Evolutionary conservation across 1,140 invertebrate genomes (phyloP), one percentile per base, ranked within the genome.

Genomic region (Macrotrachela quadricornifera): DNA sequence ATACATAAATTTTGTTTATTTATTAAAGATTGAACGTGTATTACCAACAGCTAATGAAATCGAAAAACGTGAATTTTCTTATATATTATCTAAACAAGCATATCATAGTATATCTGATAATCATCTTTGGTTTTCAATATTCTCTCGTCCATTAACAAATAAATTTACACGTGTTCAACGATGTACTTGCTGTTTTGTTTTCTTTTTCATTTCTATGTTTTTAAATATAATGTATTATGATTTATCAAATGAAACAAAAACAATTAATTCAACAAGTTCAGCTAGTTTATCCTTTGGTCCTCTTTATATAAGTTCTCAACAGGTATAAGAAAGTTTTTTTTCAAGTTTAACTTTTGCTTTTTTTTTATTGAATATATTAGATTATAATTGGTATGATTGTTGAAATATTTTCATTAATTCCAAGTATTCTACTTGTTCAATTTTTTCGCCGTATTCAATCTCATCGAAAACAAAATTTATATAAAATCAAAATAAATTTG

Each of bases 161-260:
- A 60, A 60, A 11, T 70, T 69, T 58, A 65, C 61, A 10, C 61
- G 66, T 8, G 61, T 56, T 10, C 64, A 70, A 54, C 58, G 68
- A 0, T 59, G 68, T 10, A 65, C 65, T 6, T 62, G 63, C 14
- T 63, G 64, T 50, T 56, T 69, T 10, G 61, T 64, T 1, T 54
- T 64, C 14, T 51, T 67, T 13, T 65, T 60, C 42, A 57, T 59
- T 13, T 63, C 62, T 49, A 63, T 67, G 59, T 56, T 59, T 44
- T 46, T 63, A 40, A 64, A 63, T 53, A 59, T 63, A 18, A 61
- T 66, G 55, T 68, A 63, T 62, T 68, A 68, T 50, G 64, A 64
- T 0, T 45, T 40, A 58, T 1, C 41, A 30, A 13, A 40, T 67
- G 56, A 67, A 67, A 59, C 49, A 6, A 55, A 55, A 43, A 41